Evolutionary conservation across 2,113 vertebrate species (phyloP), one percentile per base, ranked within the genome.

Genomic region (Siphamia tubifer): DNA sequence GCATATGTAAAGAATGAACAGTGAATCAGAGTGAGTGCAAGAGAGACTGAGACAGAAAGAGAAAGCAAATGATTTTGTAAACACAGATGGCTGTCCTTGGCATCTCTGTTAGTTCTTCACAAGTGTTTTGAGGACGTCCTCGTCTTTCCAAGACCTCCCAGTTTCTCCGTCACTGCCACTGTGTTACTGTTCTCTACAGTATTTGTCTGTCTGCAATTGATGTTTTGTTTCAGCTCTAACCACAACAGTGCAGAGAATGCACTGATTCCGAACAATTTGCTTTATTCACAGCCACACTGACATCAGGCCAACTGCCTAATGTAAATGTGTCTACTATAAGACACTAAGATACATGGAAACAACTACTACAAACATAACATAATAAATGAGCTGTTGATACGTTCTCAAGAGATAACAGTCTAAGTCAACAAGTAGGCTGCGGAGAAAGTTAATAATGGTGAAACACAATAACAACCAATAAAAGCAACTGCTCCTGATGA

Each of bases 11-110:
- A 87, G 83, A 88, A 82, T 80, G 85, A 86, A 74, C 76, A 84
- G 74, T 73, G 80, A 86, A 82, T 84, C 78, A 78, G 71, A 87
- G 73, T 39, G 63, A 82, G 74, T 61, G 75, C 81, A 77, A 81
- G 77, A 81, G 80, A 85, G 84, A 80, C 57, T 32, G 80, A 83
- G 80, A 84, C 75, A 81, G 76, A 79, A 69, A 80, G 72, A 85
- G 77, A 77, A 83, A 65, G 70, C 73, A 81, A 74, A 84, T 67
- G 74, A 86, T 84, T 84, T 45, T 73, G 85, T 85, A 88, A 89
- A 89, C 86, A 92, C 88, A 87, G 88, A 88, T 90, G 87, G 87
- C 82, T 53, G 76, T 88, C 84, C 87, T 88, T 91, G 89, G 88
- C 89, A 82, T 79, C 54, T 32, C 43, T 48, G 68, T 81, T 76